These are phyloP conservation scores for Congeria kusceri DNA, from an alignment of 2,888 invertebrate species.

Conservation along the genomic window DNA sequence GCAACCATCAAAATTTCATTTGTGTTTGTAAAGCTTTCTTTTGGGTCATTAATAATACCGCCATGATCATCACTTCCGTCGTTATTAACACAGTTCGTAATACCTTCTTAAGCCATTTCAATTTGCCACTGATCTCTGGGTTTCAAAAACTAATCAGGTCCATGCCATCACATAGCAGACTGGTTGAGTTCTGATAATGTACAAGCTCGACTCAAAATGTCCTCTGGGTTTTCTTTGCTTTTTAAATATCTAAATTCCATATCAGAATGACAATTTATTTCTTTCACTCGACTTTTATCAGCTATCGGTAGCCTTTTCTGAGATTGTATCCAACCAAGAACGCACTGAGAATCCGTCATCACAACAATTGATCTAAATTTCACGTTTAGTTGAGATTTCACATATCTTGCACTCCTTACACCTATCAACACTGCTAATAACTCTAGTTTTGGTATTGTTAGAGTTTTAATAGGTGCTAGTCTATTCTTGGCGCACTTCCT, in stretches of 20 bases:
- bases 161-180: not conserved
- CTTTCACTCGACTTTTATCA: not conserved
- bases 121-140: too few species aligned
- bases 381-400: not conserved
- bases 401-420: not conserved
- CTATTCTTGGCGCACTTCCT: not conserved
- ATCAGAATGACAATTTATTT: not conserved
- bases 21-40: too few species aligned
- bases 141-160: too few species aligned
- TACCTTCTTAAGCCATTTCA: too few species aligned
- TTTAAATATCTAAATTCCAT: slow-evolving; percentile 1
- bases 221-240: slow-evolving; percentile 7
- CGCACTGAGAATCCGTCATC: slow-evolving; percentile 4
- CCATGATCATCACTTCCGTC: too few species aligned
- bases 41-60: too few species aligned
- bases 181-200: not conserved
- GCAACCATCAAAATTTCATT: too few species aligned
- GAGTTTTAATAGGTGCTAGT: not conserved
- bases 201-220: not conserved
- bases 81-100: too few species aligned
- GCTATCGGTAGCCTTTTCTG: not conserved
- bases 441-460: slow-evolving; percentile 3
- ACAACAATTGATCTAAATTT: not conserved
- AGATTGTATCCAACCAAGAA: not conserved
- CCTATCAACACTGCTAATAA: slow-evolving; percentile 5